Base-by-base conservation (phyloP, 2,797 vertebrate species). In the Danio tinwini region DNA sequence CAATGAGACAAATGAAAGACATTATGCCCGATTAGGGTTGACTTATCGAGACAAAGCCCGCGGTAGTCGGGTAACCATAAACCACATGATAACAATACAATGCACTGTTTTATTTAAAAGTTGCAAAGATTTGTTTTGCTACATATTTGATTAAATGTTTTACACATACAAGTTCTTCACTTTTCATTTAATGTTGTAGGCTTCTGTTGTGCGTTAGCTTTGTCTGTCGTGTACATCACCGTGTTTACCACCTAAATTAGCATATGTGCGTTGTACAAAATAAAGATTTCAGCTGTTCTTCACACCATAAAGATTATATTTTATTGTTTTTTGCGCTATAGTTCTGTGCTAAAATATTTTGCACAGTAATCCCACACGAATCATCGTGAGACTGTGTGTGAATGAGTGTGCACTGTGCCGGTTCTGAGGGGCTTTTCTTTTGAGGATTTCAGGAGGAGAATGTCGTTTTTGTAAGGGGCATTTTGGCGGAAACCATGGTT, bases 1-100 rank as follows among this genome's bases (percentile, higher is more conserved):
- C 92, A 81, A 92, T 87, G 90, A 90, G 90, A 93, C 90, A 93
- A 93, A 93, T 93, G 91, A 93, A 94, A 93, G 90, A 92, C 93
- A 92, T 93, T 91, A 94, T 92, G 89, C 91, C 88, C 89, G 90
- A 90, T 91, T 89, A 91, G 90, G 83, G 83, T 68, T 81, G 83
- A 91, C 90, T 85, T 86, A 88, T 88, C 87, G 64, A 85, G 76
- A 82, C 82, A 74, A 76, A 80, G 75, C 76, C 64, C 62, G 76
- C 71, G 70, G 69, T 58, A 81, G 87, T 45, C 70, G 72, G 80
- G 90, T 88, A 87, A 89, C 81, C 88, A 87, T 69, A 63, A 80
- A 81, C 59, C 63, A 64, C 70, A 64, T 58, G 49, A 62, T 39
- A 55, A 44, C 14, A 29, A 17, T 21, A 68, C 62, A 62, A 53